Evolutionary conservation across 1,140 invertebrate genomes (phyloP).

Genomic region (Pinna nobilis): DNA sequence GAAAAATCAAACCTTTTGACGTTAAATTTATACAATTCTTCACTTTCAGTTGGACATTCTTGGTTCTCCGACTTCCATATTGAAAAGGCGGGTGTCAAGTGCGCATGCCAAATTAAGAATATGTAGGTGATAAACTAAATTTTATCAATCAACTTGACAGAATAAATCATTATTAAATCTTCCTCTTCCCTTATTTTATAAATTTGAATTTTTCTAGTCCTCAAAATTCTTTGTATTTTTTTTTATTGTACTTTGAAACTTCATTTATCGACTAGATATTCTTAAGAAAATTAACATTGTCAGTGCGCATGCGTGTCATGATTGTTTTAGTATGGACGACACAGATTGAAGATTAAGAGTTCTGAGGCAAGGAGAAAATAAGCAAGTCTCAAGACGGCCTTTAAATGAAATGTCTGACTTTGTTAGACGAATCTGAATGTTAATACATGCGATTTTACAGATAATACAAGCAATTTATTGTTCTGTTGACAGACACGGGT

Average conservation of each 20-base stretch:
- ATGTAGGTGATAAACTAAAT: neutral
- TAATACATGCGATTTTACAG: neutral
- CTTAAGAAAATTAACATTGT: neutral
- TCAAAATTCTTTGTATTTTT: neutral
- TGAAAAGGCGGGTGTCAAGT: conserved; percentile 47
- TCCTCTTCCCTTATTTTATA: neutral
- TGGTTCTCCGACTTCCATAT: conserved; percentile 38
- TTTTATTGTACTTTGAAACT: neutral
- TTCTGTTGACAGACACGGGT: neutral
- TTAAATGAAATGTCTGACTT: neutral
- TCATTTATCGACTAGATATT: conserved; percentile 22
- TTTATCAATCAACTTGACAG: neutral
- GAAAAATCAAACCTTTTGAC: too few relatives aligned
- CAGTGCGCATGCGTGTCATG: conserved; percentile 4
- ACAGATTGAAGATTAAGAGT: neutral
- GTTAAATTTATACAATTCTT: neutral
- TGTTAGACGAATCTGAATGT: neutral
- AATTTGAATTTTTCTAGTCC: neutral
- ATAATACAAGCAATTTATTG: neutral
- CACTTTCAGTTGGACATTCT: neutral
- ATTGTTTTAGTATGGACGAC: conserved; percentile 34
- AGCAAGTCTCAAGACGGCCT: neutral
- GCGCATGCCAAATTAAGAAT: conserved; percentile 42
- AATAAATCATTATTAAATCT: neutral
- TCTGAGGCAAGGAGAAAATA: conserved; percentile 3